Evolutionary conservation across 2,888 invertebrate genomes (phyloP).

Genomic region (Acanthoscelides obtectus): DNA sequence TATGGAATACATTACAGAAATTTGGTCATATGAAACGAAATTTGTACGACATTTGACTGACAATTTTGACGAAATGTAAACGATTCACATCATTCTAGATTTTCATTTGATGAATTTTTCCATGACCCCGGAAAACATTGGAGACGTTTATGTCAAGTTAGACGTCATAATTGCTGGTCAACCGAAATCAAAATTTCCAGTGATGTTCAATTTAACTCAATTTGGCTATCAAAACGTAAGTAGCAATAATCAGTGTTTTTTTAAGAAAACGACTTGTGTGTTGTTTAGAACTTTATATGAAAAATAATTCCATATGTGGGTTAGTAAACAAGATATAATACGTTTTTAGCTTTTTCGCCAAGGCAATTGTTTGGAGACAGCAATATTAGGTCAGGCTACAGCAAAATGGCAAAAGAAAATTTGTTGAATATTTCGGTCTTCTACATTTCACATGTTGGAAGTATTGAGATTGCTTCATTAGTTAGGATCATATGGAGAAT

Average conservation of each 20-base stretch:
- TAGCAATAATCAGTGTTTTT: neutral
- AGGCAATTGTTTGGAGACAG: too few relatives aligned
- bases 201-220: constrained; percentile 6
- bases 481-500: too few relatives aligned
- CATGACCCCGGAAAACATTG: neutral
- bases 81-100: constrained; percentile 16
- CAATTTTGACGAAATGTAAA: constrained; percentile 27
- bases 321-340: neutral
- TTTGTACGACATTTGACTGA: constrained; percentile 23
- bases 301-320: neutral
- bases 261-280: neutral
- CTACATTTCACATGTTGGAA: too few relatives aligned
- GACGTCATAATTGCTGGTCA: constrained; percentile 10
- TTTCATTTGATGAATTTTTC: neutral
- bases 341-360: too few relatives aligned
- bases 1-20: constrained; percentile 31
- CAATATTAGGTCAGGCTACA: too few relatives aligned
- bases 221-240: constrained; percentile 1
- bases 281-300: neutral
- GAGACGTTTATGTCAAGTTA: constrained; percentile 7
- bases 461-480: too few relatives aligned
- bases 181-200: constrained; percentile 8
- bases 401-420: too few relatives aligned
- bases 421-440: too few relatives aligned
- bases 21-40: constrained; percentile 25